Base-by-base conservation (phyloP, 2,888 invertebrate species). In the Auanema sp. region DNA sequence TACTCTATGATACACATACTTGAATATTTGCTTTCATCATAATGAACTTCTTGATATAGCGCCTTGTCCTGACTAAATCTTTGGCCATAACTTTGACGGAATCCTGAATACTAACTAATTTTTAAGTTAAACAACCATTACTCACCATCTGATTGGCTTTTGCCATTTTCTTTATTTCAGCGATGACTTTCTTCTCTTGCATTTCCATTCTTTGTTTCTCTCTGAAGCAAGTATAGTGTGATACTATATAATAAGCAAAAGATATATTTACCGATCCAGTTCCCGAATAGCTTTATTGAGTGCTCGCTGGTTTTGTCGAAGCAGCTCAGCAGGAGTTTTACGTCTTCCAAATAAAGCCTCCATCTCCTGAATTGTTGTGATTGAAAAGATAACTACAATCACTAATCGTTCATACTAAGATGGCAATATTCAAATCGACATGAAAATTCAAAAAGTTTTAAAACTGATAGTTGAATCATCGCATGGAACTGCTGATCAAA, bases 71-170 rank as follows among this genome's bases (percentile, higher is more conserved):
- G 6, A 98, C 98, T 74, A 98, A 87, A 87, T 98, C 98, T 85
- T 94, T 94, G 0, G 98, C 98, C 97, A 98, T 97, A 76, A 98
- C 96, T 88, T 95, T 97, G 0, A 98, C 98, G 14, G 98, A 94
- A 87, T 98, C 97, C 93, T 93, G 71, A 66, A 54, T 24, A 21
- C 10, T 21, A n/a, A 33, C 33, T 33, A 33, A 33, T 21, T 5
- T n/a, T n/a, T n/a, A n/a, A n/a, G n/a, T n/a, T n/a, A n/a, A n/a
- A n/a, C n/a, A n/a, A n/a, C n/a, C n/a, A 55, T 5, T 41, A 40
- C 41, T 82, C 84, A 92, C 93, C 94, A 98, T 98, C 87, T 98
- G 98, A 14, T 95, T 95, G 83, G 94, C 93, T 84, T 98, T 98
- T 0, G 98, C 98, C 86, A 97, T 90, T 87, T 96, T 97, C 85